Evolutionary conservation across 2,888 invertebrate species (phyloP).

Genomic region (Ptychoptera contaminata): DNA sequence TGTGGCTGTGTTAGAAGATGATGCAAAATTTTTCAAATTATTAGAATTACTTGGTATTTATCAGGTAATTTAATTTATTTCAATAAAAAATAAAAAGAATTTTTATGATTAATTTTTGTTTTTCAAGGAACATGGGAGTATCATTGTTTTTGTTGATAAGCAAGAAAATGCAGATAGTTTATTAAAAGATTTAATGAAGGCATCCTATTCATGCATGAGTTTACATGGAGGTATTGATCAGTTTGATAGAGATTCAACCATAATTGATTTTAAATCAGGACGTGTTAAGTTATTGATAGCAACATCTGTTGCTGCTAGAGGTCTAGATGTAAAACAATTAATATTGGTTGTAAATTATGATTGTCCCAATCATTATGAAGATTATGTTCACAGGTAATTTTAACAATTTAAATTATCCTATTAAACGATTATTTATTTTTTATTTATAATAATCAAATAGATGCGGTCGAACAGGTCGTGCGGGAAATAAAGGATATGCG

Average conservation of each 20-base stretch:
- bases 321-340: slow-evolving; percentile 95
- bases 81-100: neutral
- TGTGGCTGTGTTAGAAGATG: slow-evolving; percentile 85
- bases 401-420: neutral
- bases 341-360: slow-evolving; percentile 97
- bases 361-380: slow-evolving; percentile 99
- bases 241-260: slow-evolving; percentile 95
- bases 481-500: slow-evolving; percentile 92
- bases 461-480: slow-evolving; percentile 79
- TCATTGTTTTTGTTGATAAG: slow-evolving; percentile 95
- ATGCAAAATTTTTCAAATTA: slow-evolving; percentile 93
- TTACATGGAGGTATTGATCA: slow-evolving; percentile 99
- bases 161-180: slow-evolving; percentile 93
- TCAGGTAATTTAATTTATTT: slow-evolving; percentile 31
- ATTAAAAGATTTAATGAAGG: slow-evolving; percentile 87
- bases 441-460: slow-evolving; percentile 28
- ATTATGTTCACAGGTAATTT: slow-evolving; percentile 77
- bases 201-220: slow-evolving; percentile 91
- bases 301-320: slow-evolving; percentile 95
- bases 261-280: slow-evolving; percentile 92
- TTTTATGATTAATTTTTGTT: neutral
- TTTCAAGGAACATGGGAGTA: slow-evolving; percentile 60
- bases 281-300: slow-evolving; percentile 87
- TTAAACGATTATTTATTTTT: neutral
- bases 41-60: slow-evolving; percentile 92